phyloP scores from a whole-genome alignment of 2,113 vertebrate species.

The Osmerus eperlanus region DNA sequence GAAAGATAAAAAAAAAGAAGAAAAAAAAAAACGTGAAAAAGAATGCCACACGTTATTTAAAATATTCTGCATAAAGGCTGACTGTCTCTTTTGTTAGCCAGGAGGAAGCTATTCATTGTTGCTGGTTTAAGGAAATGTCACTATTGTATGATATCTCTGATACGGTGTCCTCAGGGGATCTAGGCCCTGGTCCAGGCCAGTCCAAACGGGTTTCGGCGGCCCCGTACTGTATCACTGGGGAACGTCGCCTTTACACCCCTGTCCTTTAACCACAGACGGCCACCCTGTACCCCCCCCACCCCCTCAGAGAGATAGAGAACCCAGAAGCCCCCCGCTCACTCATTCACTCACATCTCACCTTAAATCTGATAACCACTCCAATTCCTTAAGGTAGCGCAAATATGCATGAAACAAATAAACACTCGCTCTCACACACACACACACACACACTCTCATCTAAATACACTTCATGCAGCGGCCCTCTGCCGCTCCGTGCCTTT shows the following conservation, averaged over 20 bases:
- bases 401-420: neutral
- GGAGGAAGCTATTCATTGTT: conserved; percentile 71
- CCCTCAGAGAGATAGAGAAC: neutral
- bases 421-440: conserved; percentile 8
- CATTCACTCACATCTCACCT: neutral
- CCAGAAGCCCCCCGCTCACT: neutral
- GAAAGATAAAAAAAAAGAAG: conserved; percentile 38
- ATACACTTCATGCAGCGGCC: conserved; percentile 64
- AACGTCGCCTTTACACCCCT: conserved; percentile 17
- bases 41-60: conserved; percentile 71
- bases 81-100: conserved; percentile 66
- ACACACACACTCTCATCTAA: conserved; percentile 49
- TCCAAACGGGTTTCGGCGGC: conserved; percentile 49
- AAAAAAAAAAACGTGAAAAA: conserved; percentile 6
- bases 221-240: conserved; percentile 42
- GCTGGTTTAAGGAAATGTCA: conserved; percentile 95
- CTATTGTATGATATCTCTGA: conserved; percentile 79
- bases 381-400: neutral
- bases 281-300: conserved; percentile 44
- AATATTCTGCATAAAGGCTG: conserved; percentile 74
- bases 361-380: conserved; percentile 4
- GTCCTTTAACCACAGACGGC: conserved; percentile 5
- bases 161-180: conserved; percentile 80
- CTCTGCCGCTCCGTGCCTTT: conserved; percentile 34
- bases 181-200: conserved; percentile 52